Percentiles rank a stretch among this genome's conserved stretches.
Conservation (phyloP, 2,797 vertebrate species). For the Cyclopterus lumpus region DNA sequence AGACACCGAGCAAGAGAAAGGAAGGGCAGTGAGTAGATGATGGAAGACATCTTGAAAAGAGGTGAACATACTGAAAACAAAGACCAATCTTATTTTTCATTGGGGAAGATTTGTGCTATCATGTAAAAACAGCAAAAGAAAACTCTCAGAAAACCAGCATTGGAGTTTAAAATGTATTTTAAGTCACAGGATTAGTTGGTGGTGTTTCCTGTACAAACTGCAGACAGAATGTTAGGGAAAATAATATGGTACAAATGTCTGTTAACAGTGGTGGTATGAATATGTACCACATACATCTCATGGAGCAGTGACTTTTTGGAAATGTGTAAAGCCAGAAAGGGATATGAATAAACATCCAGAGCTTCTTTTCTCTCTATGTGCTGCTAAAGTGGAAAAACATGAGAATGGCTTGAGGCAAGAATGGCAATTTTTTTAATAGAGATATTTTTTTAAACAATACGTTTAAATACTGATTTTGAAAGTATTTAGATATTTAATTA, state of each 20-base stretch:
- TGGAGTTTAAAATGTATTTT: slow-evolving; percentile 21
- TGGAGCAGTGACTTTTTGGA: slow-evolving; percentile 5
- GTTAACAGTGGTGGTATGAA: slow-evolving; percentile 8
- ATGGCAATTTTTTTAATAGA: slow-evolving; percentile 21
- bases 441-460: slow-evolving; percentile 12
- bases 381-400: slow-evolving; percentile 4
- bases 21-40: slow-evolving; percentile 17
- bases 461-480: slow-evolving; percentile 20
- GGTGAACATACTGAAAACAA: slow-evolving; percentile 17
- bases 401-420: slow-evolving; percentile 35
- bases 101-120: background rate
- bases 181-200: slow-evolving; percentile 10
- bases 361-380: slow-evolving; percentile 24
- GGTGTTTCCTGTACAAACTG: slow-evolving; percentile 21
- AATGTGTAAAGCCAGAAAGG: slow-evolving; percentile 33
- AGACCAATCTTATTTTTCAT: slow-evolving; percentile 4
- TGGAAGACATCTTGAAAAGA: slow-evolving; percentile 18
- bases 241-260: slow-evolving; percentile 12
- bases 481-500: slow-evolving; percentile 7
- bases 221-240: slow-evolving; percentile 16
- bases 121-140: slow-evolving; percentile 25
- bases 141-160: slow-evolving; percentile 21
- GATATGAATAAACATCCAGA: slow-evolving; percentile 18
- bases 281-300: slow-evolving; percentile 12
- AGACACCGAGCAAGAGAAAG: slow-evolving; percentile 7